Base-by-base conservation (phyloP, 1,140 invertebrate genomes). In the Leucophenga varia region DNA sequence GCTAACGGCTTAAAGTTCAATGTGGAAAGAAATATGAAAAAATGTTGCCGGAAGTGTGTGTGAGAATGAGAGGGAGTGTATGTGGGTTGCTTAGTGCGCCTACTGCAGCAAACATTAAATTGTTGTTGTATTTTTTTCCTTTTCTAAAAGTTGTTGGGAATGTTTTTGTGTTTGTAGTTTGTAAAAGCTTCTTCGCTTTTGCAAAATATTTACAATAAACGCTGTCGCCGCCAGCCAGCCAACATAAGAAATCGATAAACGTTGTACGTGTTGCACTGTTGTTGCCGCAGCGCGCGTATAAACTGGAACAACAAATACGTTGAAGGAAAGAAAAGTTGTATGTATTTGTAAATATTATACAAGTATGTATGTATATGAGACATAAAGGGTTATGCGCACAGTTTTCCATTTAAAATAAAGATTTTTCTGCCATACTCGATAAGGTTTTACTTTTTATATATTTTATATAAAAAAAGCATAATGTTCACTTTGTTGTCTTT, bases 21-120 rank as follows among this genome's bases (percentile, higher is more conserved):
- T 61, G 55, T 46, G 49, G 65, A 64, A 65, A 61, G 61, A 61
- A 61, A 64, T 52, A 61, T 38, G 61, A 52, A 61, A 61, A 65
- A 65, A 55, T 57, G 51, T 52, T 54, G 65, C 61, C 52, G 48
- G 18, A 20, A 48, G 19, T 21, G 22, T 6, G 10, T 16, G 21
- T 19, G 20, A 41, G 32, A 36, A 21, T 34, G 21, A 43, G 42
- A 31, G 34, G 34, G 36, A 37, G 40, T 19, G 32, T 16, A 16
- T 31, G 28, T 49, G 25, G 37, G 13, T 20, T 32, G 43, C 38
- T 36, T 36, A 39, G 42, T 43, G 30, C 50, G 51, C 36, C 49
- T 25, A 25, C 22, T 25, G 22, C 22, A 25, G 22, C 5, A 55
- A 47, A 61, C 61, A 64, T 64, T 64, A 64, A 58, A 57, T 61